Evolutionary conservation across 2,797 vertebrate species (phyloP).

Genomic region (Poecilia picta): DNA sequence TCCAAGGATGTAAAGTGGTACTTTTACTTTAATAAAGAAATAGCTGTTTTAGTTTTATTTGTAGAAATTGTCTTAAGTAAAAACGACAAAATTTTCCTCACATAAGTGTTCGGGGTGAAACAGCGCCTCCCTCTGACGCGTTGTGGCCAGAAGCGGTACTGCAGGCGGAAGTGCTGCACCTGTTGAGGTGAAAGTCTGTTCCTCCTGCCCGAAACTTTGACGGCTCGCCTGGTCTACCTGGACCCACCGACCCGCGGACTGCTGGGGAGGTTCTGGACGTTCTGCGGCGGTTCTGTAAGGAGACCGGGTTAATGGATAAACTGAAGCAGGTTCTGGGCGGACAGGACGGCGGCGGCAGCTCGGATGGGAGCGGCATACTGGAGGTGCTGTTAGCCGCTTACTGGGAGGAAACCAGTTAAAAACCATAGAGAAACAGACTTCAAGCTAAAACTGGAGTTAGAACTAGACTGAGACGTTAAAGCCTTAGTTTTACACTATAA

Average conservation of each 20-base stretch:
- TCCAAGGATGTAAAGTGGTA: background rate
- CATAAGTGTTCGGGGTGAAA: constrained; percentile 7
- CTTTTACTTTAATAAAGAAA: background rate
- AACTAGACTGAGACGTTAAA: background rate
- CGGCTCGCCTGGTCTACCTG: constrained; percentile 11
- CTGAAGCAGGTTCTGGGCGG: constrained; percentile 86
- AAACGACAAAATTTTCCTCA: no score
- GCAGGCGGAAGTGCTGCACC: constrained; percentile 63
- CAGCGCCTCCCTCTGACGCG: background rate
- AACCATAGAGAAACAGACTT: no score
- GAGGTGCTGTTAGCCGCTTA: constrained; percentile 62
- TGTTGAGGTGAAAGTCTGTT: constrained; percentile 36
- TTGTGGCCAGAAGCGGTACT: constrained; percentile 31
- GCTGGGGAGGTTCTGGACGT: background rate
- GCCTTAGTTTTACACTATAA: no score
- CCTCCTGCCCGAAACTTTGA: background rate
- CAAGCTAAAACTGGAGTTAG: background rate
- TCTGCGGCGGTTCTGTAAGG: accelerated
- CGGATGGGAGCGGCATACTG: constrained; percentile 78
- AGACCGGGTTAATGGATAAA: constrained; percentile 83
- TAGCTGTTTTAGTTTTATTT: no score
- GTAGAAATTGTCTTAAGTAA: no score
- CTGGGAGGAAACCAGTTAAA: background rate
- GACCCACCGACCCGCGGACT: accelerated
- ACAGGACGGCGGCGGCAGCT: constrained; percentile 73